Evolutionary conservation across 2,888 invertebrate genomes (phyloP), one percentile per base, ranked within the genome.

Genomic region (Drosophila imparisetae): DNA sequence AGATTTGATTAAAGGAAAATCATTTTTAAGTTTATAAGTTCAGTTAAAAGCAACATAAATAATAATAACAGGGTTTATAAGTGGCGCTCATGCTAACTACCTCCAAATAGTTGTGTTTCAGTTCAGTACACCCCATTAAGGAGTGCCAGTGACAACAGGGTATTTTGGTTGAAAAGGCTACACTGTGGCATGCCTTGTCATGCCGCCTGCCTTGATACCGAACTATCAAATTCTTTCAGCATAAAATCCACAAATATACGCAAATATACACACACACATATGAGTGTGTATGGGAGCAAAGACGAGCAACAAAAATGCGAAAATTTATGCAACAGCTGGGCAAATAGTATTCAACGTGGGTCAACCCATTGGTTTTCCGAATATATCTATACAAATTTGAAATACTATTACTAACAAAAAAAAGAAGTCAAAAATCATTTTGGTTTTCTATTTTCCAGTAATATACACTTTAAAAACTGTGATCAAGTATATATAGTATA

Each of bases 241-340:
- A 87, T 72, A 71, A 89, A 78, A 78, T 72, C 53, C 75, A 72
- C 72, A 73, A 67, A 76, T 64, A 49, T 36, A 69, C 58, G 21
- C 11, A 29, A 11, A 48, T 24, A 15, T 13, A 59, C 32, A 45
- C 58, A 67, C 34, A 59, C 18, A 63, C 21, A 63, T 8, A 27
- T 27, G 15, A 34, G 18, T 27, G 21, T 29, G 27, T 24, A 29
- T 54, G 50, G 21, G 50, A 42, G 62, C 27, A 49, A 54, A 76
- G 70, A 69, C 79, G 72, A 66, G 68, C 65, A 75, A 72, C 72
- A 55, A 80, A 89, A 84, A 86, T 86, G 83, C 69, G 80, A 76
- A 84, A 76, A 85, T 85, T 84, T 85, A 85, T 89, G 85, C 90
- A 85, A 89, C 85, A 89, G 90, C 85, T 89, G 90, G 69, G 79